Base-by-base conservation (phyloP, 2,113 vertebrate species). In the Atrichornis clamosus region DNA sequence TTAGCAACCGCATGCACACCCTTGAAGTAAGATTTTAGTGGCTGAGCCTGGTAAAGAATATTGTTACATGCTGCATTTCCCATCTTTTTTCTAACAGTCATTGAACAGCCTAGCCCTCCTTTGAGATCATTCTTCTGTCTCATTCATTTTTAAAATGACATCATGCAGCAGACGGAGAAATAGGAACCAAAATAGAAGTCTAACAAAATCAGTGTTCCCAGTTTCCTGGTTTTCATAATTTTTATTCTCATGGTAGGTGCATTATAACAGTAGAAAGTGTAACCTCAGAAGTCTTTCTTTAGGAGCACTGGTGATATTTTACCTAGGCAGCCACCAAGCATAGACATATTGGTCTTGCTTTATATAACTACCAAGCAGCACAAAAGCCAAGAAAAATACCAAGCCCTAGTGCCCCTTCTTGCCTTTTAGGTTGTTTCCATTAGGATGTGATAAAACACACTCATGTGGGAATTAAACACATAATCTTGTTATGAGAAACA, bases 271-370 rank as follows among this genome's bases (percentile, higher is more conserved):
- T 15, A 84, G 50, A 94, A 93, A 84, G 27, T 50, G 27, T 94
- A 88, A 84, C 60, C 64, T 89, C 42, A 79, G 83, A 91, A 72
- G 33, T 64, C 10, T 63, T 96, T 82, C 50, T 24, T 60, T 93
- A 52, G 30, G 23, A 77, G 12, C 6, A 30, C n/a, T 30, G 12
- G 20, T 33, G 12, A 33, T 77, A 81, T 73, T 76, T 92, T 52
- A 14, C 47, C 44, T 41, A 76, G 50, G 32, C 35, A 96, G 24
- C 26, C 75, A 68, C 26, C 12, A 84, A 49, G 15, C 20, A 37
- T 9, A 90, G 56, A 64, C 44, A 39, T 7, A 70, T 21, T 37
- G 32, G 53, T 5, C 49, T 94, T 91, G 24, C 63, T 93, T 39
- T 69, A 13, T 89, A 5, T 49, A 63, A 67, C 6, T 58, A 80